Base-by-base conservation (phyloP, 1,140 invertebrate genomes). In the Conus ventricosus region DNA sequence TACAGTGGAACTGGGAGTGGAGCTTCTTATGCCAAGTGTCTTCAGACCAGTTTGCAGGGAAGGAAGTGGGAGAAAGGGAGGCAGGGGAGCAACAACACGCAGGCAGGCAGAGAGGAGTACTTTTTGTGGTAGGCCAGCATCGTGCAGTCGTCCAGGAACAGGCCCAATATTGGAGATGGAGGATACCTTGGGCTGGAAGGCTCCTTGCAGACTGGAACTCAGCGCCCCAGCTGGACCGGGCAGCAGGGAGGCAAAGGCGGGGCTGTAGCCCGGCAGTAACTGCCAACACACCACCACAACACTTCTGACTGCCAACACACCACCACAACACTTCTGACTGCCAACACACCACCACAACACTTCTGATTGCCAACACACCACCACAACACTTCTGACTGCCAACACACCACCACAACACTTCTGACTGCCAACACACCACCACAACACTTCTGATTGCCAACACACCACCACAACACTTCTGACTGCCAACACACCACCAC, bases 171-270 rank as follows among this genome's bases (percentile, higher is more conserved):
- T 84, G 87, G 80, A 67, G 60, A 78, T 11, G 67, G 23, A 17
- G 71, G 86, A 76, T 78, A 99, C 98, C 97, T 98, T 99, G 92
- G 98, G 98, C 92, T 98, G 97, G 94, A 98, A 98, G 87, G 97
- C 96, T 97, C 96, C 91, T 97, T 95, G 94, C 97, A 97, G 95
- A 96, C 97, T 78, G 97, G 97, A 91, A 97, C 97, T 91, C 96
- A 97, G 94, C 96, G 96, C 63, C 96, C 96, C 92, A 96, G 97
- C 91, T 96, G 97, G 92, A n/a, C 92, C 91, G 94, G 98, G 98
- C 27, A 98, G 95, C 84, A 97, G 96, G 6, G 98, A 96, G 83
- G 97, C 97, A 94, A 98, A 98, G 78, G 97, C 96, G 3, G 98
- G 97, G 95, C 94, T 88, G 87, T 88, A 85, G 76, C 78, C 87